Evolutionary conservation across 2,888 invertebrate genomes (phyloP).

Genomic region (Eristalis arbustorum): DNA sequence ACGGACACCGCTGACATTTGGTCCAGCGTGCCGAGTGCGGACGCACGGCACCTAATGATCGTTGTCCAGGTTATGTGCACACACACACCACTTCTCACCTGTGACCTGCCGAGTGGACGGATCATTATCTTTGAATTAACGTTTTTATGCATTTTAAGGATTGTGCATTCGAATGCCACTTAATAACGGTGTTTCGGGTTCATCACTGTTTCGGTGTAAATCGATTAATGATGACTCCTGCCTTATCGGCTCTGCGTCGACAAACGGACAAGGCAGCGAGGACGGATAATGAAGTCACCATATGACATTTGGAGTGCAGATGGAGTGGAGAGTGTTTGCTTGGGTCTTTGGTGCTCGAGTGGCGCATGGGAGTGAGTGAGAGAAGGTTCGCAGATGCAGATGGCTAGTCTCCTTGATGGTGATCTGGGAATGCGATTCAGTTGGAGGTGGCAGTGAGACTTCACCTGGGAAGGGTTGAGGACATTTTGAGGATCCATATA

Average conservation of each 20-base stretch:
- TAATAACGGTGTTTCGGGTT: constrained; percentile 19
- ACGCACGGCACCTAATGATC: constrained; percentile 18
- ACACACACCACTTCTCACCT: constrained; percentile 29
- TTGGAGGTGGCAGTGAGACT: too few relatives aligned
- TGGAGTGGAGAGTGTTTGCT: not conserved
- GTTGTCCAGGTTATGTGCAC: constrained; percentile 22
- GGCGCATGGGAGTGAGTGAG: too few relatives aligned
- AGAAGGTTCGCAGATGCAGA: too few relatives aligned
- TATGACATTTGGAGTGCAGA: constrained; percentile 26
- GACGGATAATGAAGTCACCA: constrained; percentile 33
- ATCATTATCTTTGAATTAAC: constrained; percentile 24
- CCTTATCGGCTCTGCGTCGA: not conserved
- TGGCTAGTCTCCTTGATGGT: too few relatives aligned
- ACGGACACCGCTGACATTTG: constrained; percentile 22
- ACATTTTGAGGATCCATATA: too few relatives aligned
- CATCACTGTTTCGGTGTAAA: constrained; percentile 34
- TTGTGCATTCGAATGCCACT: constrained; percentile 9
- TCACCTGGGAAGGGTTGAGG: too few relatives aligned
- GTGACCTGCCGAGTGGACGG: constrained; percentile 1
- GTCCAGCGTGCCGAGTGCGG: constrained; percentile 7
- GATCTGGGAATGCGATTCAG: too few relatives aligned
- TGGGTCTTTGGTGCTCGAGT: too few relatives aligned
- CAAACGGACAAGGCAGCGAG: not conserved
- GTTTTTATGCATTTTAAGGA: constrained; percentile 35
- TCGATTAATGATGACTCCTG: constrained; percentile 44